These are phyloP conservation scores for Polydrusus tereticollis DNA, from an alignment of 2,888 invertebrate species.

Conservation along the genomic window DNA sequence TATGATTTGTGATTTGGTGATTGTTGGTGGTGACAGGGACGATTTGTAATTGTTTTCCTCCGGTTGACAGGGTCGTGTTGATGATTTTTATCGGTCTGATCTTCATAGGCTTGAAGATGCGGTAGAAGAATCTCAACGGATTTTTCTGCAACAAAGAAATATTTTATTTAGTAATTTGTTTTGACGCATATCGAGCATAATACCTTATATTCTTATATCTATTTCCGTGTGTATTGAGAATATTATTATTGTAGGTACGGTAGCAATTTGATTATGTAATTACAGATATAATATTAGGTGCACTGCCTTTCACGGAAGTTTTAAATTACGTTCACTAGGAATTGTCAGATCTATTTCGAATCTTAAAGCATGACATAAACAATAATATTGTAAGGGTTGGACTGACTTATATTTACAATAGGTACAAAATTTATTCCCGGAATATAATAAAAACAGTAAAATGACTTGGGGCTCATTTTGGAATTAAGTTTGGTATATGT, in stretches of 20 bases:
- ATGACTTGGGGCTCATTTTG: too few relatives aligned
- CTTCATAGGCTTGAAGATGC: conserved; percentile 69
- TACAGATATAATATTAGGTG: too few relatives aligned
- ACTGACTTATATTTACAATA: too few relatives aligned
- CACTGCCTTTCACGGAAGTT: background rate
- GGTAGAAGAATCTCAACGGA: conserved; percentile 77
- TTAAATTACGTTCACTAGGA: background rate
- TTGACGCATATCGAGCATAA: background rate
- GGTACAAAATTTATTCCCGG: too few relatives aligned
- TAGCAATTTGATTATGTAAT: background rate
- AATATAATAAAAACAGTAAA: too few relatives aligned
- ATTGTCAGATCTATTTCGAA: background rate
- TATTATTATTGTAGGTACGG: background rate
- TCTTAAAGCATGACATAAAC: background rate
- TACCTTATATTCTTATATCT: background rate
- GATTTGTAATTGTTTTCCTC: conserved; percentile 65
- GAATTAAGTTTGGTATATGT: too few relatives aligned
- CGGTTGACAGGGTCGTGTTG: conserved; percentile 62
- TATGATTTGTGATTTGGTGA: conserved; percentile 37
- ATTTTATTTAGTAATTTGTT: background rate
- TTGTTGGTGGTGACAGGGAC: conserved; percentile 58
- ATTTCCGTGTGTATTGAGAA: background rate
- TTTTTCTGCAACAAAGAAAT: conserved; percentile 68
- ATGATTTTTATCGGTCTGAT: conserved; percentile 65
- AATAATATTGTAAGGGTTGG: background rate